A percentile compares a stretch with the other conserved stretches of the same genome.
Evolutionary conservation across 2,888 invertebrate species (phyloP).

Genomic region (Caenorhabditis doughertyi): DNA sequence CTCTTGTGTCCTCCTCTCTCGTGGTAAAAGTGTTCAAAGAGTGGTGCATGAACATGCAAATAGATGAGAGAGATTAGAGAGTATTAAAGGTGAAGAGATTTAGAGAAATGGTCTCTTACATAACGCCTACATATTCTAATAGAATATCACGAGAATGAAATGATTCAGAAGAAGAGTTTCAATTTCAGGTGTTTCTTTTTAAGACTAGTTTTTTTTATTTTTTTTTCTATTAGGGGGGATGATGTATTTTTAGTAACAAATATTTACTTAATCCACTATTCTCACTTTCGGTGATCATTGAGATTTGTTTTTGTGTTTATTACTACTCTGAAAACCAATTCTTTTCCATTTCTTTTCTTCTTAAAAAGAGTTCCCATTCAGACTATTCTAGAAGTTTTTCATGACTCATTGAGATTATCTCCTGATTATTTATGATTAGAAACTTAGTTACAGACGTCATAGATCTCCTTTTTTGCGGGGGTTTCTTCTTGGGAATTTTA

Average conservation of each 20-base stretch:
- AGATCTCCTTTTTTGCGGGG: too few species aligned
- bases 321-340: not conserved
- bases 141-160: conserved; percentile 27
- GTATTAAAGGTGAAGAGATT: conserved; percentile 19
- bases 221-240: not conserved
- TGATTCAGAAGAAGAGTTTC: conserved; percentile 20
- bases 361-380: not conserved
- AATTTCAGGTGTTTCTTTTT: conserved; percentile 4
- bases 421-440: too few species aligned
- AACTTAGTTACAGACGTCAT: too few species aligned
- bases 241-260: conserved; percentile 32
- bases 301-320: conserved; percentile 1
- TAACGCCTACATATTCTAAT: conserved; percentile 19
- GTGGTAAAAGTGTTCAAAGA: conserved; percentile 19
- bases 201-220: not conserved
- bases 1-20: not conserved
- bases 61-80: conserved; percentile 30
- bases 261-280: conserved; percentile 38
- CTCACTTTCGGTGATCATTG: conserved; percentile 4
- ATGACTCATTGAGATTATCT: too few species aligned
- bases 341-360: not conserved
- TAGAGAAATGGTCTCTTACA: conserved; percentile 7
- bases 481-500: too few species aligned
- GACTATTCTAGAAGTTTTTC: too few species aligned
- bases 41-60: conserved; percentile 57